Evolutionary conservation across 2,888 invertebrate genomes (phyloP).

Genomic region (Pasiphila rectangulata): DNA sequence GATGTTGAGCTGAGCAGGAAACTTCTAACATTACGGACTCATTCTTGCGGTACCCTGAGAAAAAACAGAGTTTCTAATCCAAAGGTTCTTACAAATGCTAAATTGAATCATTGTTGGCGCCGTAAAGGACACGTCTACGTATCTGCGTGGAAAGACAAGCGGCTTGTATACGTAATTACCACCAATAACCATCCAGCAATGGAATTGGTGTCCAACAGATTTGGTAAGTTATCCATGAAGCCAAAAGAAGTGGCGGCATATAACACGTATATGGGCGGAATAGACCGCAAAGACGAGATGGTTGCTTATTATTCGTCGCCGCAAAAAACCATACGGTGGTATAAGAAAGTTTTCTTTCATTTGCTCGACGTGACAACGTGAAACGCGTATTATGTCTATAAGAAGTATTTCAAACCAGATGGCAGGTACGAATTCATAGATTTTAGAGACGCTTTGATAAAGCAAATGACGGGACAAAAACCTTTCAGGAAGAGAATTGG

Average conservation of each 20-base stretch:
- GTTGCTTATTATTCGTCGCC: constrained; percentile 24
- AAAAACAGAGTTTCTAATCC: constrained; percentile 3
- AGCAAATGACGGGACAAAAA: constrained; percentile 3
- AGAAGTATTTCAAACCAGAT: constrained; percentile 10
- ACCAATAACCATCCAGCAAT: constrained; percentile 7
- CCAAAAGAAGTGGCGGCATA: constrained; percentile 8
- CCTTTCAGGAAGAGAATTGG: constrained; percentile 1
- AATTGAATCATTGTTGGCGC: constrained; percentile 11
- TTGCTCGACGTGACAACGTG: background rate
- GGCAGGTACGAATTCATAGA: constrained; percentile 12
- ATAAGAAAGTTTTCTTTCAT: constrained; percentile 24
- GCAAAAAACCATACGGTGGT: constrained; percentile 23
- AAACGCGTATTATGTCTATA: constrained; percentile 4
- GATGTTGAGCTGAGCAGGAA: constrained; percentile 5
- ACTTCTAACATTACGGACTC: constrained; percentile 4
- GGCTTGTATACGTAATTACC: constrained; percentile 2
- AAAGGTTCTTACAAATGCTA: constrained; percentile 5
- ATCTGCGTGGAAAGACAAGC: constrained; percentile 10
- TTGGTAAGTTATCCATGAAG: constrained; percentile 4
- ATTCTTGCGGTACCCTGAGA: constrained; percentile 2
- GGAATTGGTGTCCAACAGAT: constrained; percentile 3
- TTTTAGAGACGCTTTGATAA: constrained; percentile 6
- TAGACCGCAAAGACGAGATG: constrained; percentile 24
- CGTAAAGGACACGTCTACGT: constrained; percentile 9
- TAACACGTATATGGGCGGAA: constrained; percentile 18